Percentiles rank a stretch among this genome's conserved stretches.
Conservation (phyloP, 2,797 vertebrate species). For the Ceyx erithaca region DNA sequence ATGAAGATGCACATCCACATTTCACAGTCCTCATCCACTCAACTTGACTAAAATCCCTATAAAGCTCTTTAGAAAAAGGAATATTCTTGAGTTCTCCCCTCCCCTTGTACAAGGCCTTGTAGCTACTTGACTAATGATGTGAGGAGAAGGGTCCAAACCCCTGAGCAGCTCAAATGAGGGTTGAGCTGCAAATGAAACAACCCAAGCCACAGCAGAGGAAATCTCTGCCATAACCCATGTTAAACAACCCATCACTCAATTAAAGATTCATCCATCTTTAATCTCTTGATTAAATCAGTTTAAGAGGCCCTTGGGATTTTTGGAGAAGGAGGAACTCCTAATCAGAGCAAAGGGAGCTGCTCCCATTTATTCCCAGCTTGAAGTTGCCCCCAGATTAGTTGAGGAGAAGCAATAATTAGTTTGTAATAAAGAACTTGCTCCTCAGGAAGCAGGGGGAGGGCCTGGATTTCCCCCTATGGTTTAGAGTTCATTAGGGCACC, state of each 20-base stretch:
- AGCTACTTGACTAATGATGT: neutral
- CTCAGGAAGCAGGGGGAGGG: neutral
- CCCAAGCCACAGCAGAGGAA: neutral
- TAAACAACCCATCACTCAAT: slow-evolving; percentile 17
- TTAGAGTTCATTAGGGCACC: slow-evolving; percentile 24
- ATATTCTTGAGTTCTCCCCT: neutral
- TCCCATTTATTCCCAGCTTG: neutral
- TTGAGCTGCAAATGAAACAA: neutral
- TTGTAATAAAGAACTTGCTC: slow-evolving; percentile 20
- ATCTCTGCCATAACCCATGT: neutral
- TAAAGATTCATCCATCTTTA: slow-evolving; percentile 13
- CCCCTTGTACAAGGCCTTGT: neutral
- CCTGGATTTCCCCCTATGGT: neutral
- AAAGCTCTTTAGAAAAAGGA: neutral
- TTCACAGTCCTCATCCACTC: neutral
- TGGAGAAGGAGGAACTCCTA: neutral
- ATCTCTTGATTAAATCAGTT: neutral
- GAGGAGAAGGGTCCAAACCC: neutral
- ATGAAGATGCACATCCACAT: neutral
- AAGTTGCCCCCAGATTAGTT: neutral
- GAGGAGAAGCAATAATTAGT: neutral
- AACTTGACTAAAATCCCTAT: neutral
- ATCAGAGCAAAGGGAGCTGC: slow-evolving; percentile 11
- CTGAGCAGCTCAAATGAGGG: neutral
- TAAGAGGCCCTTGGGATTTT: neutral